Base-by-base conservation (phyloP, 2,113 vertebrate genomes). In the Dipodomys stephensi region DNA sequence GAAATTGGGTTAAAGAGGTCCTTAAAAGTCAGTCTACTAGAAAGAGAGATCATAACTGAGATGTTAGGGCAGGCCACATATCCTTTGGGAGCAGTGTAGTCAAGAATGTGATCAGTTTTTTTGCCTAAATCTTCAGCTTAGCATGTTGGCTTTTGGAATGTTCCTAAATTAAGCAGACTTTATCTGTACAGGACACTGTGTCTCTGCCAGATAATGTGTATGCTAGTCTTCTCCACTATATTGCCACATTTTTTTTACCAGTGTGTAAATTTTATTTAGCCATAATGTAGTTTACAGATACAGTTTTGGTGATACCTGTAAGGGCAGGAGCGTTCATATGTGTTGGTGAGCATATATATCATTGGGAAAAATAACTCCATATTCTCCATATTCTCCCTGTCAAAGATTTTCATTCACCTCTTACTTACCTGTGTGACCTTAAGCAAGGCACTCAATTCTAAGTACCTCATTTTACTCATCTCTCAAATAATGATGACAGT, bases 131-230 rank as follows among this genome's bases (percentile, higher is more conserved):
- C 39, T 35, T 81, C 60, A 80, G 25, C 5, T 57, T 94, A 28
- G 68, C 32, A n/a, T 39, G 18, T 27, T 72, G 65, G 18, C 11
- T 49, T 39, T 35, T 87, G 78, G 77, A 19, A 32, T 81, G 44
- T 57, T 69, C 81, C 30, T 57, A 23, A 88, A 82, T 94, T 44
- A 86, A 79, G 60, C 12, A 83, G 74, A 92, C 74, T 77, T 92
- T 95, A 67, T 62, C 16, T 19, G 11, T 27, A 62, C 39, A 6
- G 71, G 19, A 39, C 16, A 25, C 20, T 80, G 30, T 76, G 13
- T 6, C 25, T 94, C 49, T 30, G 27, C 12, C n/a, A 20, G 11
- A 86, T 53, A 30, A 53, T 57, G 13, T 53, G 22, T 53, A 19
- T 44, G 11, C 5, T 91, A 19, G 18, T 30, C 7, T 1, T 67